A percentile compares a stretch with the other conserved stretches of the same genome.
phyloP scores from a whole-genome alignment of 1,140 invertebrate genomes.

The Micrasema minimum region DNA sequence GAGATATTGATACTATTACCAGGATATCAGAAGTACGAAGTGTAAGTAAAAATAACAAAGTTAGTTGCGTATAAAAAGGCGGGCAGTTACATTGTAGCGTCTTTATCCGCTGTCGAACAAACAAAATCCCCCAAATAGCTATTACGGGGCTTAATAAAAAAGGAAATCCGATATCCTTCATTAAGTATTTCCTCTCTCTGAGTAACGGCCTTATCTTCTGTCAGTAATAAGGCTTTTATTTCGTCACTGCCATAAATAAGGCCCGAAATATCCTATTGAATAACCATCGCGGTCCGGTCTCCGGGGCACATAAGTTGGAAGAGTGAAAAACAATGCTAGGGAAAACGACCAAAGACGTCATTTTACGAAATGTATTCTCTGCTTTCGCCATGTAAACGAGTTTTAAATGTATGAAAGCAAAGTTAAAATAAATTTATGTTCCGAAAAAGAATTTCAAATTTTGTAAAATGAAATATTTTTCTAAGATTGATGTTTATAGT shows the following conservation, averaged over 20 bases:
- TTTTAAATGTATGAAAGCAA: too few relatives aligned
- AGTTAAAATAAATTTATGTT: too few relatives aligned
- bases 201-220: conserved; percentile 27
- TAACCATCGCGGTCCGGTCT: conserved; percentile 1
- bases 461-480: too few relatives aligned
- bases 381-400: too few relatives aligned
- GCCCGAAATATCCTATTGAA: conserved; percentile 26
- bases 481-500: too few relatives aligned
- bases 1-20: too few relatives aligned
- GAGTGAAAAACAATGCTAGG: conserved; percentile 12
- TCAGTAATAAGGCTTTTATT: conserved; percentile 34
- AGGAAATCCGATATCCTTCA: conserved; percentile 29
- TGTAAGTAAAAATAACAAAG: too few relatives aligned
- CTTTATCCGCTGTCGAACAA: conserved; percentile 4
- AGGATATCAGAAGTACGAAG: too few relatives aligned
- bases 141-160: conserved; percentile 27
- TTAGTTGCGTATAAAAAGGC: too few relatives aligned
- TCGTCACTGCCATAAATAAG: conserved; percentile 27
- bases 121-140: neutral
- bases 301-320: conserved; percentile 2
- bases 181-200: conserved; percentile 19
- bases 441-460: too few relatives aligned
- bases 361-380: conserved; percentile 13
- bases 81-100: too few relatives aligned
- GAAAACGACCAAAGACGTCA: conserved; percentile 2